Percentiles rank a stretch among this genome's conserved stretches.
Conservation (phyloP, 2,113 vertebrate genomes). For the Austrofundulus limnaeus region DNA sequence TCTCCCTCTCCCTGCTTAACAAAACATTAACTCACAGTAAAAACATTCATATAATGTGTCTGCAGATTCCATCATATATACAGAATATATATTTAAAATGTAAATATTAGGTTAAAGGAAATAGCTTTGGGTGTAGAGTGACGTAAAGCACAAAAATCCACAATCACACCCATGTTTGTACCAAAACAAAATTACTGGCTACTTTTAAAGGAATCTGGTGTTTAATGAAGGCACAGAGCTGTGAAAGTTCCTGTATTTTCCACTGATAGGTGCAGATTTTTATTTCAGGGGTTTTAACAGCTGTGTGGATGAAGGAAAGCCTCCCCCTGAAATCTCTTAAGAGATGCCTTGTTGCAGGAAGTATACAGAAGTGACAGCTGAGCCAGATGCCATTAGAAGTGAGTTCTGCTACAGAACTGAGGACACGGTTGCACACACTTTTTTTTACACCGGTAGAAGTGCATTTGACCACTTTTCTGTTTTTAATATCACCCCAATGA, state of each 20-base stretch:
- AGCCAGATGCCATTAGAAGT: too few relatives aligned
- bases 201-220: not conserved
- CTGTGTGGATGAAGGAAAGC: not conserved
- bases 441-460: too few relatives aligned
- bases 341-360: not conserved
- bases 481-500: not conserved
- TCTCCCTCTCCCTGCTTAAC: conserved; percentile 26
- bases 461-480: not conserved
- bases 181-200: not conserved
- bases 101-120: conserved; percentile 19
- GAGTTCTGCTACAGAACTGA: too few relatives aligned
- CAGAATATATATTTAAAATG: conserved; percentile 17
- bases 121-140: conserved; percentile 2
- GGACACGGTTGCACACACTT: too few relatives aligned
- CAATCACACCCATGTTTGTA: not conserved
- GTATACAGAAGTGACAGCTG: too few relatives aligned
- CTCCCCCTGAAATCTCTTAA: not conserved
- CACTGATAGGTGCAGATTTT: conserved; percentile 1
- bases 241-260: not conserved
- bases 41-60: conserved; percentile 52
- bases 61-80: conserved; percentile 57
- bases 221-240: not conserved
- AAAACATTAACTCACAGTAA: conserved; percentile 59
- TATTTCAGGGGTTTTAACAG: not conserved
- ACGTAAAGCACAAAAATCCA: not conserved